These are phyloP conservation scores for Drosophila tripunctata DNA, from an alignment of 2,888 invertebrate species.

Conservation along the genomic window DNA sequence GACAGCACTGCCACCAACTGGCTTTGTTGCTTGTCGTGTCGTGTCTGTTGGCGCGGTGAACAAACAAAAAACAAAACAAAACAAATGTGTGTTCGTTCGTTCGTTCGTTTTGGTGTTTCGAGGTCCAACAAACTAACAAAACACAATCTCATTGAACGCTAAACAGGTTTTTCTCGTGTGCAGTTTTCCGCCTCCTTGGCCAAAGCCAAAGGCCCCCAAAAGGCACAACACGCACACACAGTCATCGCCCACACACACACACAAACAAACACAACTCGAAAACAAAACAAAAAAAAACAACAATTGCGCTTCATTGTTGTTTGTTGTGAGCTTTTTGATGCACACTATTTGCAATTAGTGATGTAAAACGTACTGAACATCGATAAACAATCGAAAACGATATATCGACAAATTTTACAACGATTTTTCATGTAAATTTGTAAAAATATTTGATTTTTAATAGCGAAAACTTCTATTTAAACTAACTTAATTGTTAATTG, in stretches of 20 bases:
- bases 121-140: slow-evolving; percentile 52
- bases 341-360: slow-evolving; percentile 25
- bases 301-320: slow-evolving; percentile 51
- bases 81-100: slow-evolving; percentile 65
- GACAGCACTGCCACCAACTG: too few relatives aligned
- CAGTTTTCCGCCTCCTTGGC: slow-evolving; percentile 78
- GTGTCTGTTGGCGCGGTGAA: slow-evolving; percentile 40
- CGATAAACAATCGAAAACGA: too few relatives aligned
- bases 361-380: too few relatives aligned
- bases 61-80: slow-evolving; percentile 67
- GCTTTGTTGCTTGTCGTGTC: slow-evolving; percentile 29
- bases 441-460: too few relatives aligned
- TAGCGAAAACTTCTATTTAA: too few relatives aligned
- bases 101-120: too few relatives aligned
- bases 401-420: slow-evolving; percentile 38
- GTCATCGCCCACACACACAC: slow-evolving; percentile 49
- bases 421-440: too few relatives aligned
- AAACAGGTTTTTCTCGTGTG: slow-evolving; percentile 78
- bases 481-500: too few relatives aligned
- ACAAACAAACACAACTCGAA: slow-evolving; percentile 7
- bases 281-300: slow-evolving; percentile 25
- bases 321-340: slow-evolving; percentile 9
- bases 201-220: slow-evolving; percentile 54
- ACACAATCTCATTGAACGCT: slow-evolving; percentile 72
- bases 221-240: too few relatives aligned